Conservation (phyloP, 2,888 invertebrate genomes). For the Branchellion lobata region DNA sequence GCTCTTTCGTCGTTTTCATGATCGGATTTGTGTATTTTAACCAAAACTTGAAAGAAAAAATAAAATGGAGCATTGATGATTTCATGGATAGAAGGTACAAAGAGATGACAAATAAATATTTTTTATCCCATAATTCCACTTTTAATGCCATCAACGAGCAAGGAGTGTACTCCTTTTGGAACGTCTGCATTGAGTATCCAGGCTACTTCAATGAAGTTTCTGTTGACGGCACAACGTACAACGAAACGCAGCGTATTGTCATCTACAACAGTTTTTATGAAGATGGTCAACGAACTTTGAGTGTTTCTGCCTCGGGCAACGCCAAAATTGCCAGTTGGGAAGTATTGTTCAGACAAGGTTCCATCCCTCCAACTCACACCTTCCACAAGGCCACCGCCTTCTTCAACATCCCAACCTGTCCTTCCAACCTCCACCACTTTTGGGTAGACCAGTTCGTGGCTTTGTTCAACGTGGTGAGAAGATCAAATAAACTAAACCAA, state of each 20-base stretch:
- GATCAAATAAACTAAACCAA: constrained; percentile 33
- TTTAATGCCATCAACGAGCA: not conserved
- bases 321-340: constrained; percentile 34
- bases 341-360: not conserved
- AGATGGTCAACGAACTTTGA: not conserved
- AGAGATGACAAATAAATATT: too few relatives aligned
- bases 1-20: too few relatives aligned
- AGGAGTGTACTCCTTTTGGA: not conserved
- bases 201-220: not conserved
- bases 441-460: constrained; percentile 48
- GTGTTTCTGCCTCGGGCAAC: constrained; percentile 32
- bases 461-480: constrained; percentile 40
- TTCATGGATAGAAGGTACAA: too few relatives aligned
- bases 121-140: too few relatives aligned
- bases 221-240: not conserved
- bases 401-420: constrained; percentile 44
- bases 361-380: not conserved
- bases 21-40: too few relatives aligned
- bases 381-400: constrained; percentile 16
- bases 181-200: not conserved
- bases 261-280: constrained; percentile 36
- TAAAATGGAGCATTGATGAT: not conserved
- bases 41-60: not conserved
- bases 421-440: constrained; percentile 49
- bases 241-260: constrained; percentile 41